These are phyloP conservation scores for Odontamblyopus lacepedii DNA, from an alignment of 2,797 vertebrate species.

Conservation along the genomic window DNA sequence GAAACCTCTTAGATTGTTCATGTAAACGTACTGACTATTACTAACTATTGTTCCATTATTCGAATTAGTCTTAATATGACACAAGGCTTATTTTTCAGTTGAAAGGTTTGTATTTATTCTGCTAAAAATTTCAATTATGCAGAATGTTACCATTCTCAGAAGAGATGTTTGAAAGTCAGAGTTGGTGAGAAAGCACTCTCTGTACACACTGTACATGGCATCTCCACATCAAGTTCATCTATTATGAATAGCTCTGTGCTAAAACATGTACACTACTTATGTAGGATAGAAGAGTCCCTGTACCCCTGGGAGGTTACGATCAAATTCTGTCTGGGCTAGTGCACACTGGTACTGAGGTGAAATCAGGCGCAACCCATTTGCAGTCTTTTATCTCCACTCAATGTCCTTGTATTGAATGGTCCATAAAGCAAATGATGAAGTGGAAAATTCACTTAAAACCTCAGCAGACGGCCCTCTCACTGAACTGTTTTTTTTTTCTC, in stretches of 20 bases:
- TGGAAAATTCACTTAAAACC: slow-evolving; percentile 50
- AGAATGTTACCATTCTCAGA: neutral
- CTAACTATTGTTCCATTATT: slow-evolving; percentile 17
- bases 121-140: neutral
- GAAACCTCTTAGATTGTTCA: too few species aligned
- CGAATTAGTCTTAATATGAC: neutral
- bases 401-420: slow-evolving; percentile 37
- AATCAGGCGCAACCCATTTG: slow-evolving; percentile 43
- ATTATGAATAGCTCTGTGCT: slow-evolving; percentile 23
- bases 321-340: slow-evolving; percentile 32
- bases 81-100: neutral
- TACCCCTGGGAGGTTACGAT: slow-evolving; percentile 31
- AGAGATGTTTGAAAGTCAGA: slow-evolving; percentile 2
- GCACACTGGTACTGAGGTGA: slow-evolving; percentile 27
- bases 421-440: slow-evolving; percentile 54
- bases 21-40: too few species aligned
- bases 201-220: slow-evolving; percentile 20
- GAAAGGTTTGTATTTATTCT: neutral
- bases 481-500: slow-evolving; percentile 10
- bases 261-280: slow-evolving; percentile 19
- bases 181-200: neutral
- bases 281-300: slow-evolving; percentile 21
- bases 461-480: slow-evolving; percentile 16
- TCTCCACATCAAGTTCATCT: slow-evolving; percentile 28
- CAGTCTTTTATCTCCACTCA: slow-evolving; percentile 20